Evolutionary conservation across 2,888 invertebrate species (phyloP).

Genomic region (Agonopterix alstromeriana): DNA sequence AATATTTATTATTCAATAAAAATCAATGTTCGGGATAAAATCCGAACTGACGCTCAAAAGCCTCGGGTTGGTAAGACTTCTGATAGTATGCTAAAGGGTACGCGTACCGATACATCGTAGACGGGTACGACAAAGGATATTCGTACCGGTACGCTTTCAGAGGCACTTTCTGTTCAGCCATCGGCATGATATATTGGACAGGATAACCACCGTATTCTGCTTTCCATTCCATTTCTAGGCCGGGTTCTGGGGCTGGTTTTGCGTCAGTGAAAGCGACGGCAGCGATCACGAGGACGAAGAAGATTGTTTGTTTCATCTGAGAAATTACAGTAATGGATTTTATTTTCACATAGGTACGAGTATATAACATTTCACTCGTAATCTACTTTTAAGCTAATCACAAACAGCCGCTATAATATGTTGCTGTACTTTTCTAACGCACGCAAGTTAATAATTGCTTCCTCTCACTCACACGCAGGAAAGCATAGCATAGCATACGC

Average conservation of each 20-base stretch:
- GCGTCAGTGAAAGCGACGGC: slow-evolving; percentile 7
- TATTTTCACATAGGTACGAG: background rate
- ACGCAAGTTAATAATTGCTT: too few species aligned
- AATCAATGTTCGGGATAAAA: too few species aligned
- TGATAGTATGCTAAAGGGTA: background rate
- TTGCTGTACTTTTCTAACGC: too few species aligned
- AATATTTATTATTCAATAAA: too few species aligned
- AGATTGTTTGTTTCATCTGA: slow-evolving; percentile 27
- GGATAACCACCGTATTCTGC: slow-evolving; percentile 22
- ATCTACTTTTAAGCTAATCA: background rate
- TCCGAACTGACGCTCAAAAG: background rate
- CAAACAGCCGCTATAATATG: too few species aligned
- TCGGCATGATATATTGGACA: slow-evolving; percentile 7
- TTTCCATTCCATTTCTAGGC: slow-evolving; percentile 19
- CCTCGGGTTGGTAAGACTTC: slow-evolving; percentile 11
- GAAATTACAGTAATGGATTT: slow-evolving; percentile 1
- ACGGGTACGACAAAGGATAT: background rate
- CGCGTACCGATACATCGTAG: background rate
- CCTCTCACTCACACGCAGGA: too few species aligned
- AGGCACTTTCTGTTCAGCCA: background rate
- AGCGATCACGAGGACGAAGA: slow-evolving; percentile 14
- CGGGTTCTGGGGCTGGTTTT: slow-evolving; percentile 2
- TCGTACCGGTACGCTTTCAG: background rate
- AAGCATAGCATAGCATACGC: too few species aligned
- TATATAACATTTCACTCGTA: background rate